These are phyloP conservation scores for Acyrthosiphon pisum DNA, from an alignment of 1,140 invertebrate species.

Conservation along the genomic window DNA sequence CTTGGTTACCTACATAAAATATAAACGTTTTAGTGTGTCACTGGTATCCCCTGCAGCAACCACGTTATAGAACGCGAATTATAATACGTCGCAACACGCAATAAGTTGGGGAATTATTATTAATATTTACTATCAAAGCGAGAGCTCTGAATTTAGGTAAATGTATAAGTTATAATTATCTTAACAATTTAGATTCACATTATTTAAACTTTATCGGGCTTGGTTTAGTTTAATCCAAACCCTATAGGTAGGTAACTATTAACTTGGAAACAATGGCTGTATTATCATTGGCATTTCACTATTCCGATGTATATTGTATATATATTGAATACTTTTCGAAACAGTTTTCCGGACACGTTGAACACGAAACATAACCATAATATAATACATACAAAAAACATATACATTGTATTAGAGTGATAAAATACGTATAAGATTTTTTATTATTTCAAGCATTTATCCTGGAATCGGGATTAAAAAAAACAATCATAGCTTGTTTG, in stretches of 20 bases:
- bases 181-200: conserved; percentile 5
- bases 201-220: not conserved
- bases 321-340: conserved; percentile 13
- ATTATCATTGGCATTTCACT: not conserved
- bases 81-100: not conserved
- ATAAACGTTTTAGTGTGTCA: not conserved
- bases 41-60: not conserved
- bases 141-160: not conserved
- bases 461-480: no score
- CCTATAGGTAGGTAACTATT: not conserved
- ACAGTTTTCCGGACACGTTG: not conserved
- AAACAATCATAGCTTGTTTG: no score
- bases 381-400: not conserved
- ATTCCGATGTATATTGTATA: not conserved
- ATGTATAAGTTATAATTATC: not conserved
- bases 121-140: not conserved
- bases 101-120: not conserved
- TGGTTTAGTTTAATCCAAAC: not conserved
- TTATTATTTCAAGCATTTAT: no score
- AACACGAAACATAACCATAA: not conserved
- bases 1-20: not conserved
- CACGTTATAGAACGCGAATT: not conserved
- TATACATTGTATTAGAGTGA: not conserved
- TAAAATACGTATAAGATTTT: not conserved
- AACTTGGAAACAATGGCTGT: not conserved